Evolutionary conservation across 2,113 vertebrate species (phyloP).

Genomic region (Herpailurus yagouaroundi): DNA sequence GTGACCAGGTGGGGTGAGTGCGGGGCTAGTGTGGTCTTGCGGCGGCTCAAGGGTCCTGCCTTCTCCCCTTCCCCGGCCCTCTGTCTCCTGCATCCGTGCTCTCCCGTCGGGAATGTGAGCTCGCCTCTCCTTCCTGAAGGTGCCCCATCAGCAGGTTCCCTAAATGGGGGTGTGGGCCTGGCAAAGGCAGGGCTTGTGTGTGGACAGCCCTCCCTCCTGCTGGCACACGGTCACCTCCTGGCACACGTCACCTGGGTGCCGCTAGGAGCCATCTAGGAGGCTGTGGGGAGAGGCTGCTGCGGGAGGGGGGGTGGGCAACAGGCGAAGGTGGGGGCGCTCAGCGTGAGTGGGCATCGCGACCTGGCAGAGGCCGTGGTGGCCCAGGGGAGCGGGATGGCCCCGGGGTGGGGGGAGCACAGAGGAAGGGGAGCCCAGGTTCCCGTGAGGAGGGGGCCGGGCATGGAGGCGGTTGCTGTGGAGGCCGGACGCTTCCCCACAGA

Average conservation of each 20-base stretch:
- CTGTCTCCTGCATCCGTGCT: too few species aligned
- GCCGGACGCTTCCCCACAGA: neutral
- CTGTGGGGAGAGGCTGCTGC: neutral
- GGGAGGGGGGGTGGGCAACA: accelerated
- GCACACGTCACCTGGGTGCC: too few species aligned
- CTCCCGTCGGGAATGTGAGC: too few species aligned
- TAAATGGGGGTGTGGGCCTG: accelerated
- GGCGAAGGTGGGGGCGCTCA: neutral
- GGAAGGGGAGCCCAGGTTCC: too few species aligned
- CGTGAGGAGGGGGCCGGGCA: neutral
- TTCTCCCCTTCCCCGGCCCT: neutral
- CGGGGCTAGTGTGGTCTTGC: too few species aligned
- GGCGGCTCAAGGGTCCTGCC: too few species aligned
- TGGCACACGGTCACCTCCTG: too few species aligned
- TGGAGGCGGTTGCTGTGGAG: neutral
- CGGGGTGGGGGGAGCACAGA: neutral
- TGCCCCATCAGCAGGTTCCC: accelerated
- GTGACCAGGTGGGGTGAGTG: too few species aligned
- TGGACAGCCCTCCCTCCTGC: neutral
- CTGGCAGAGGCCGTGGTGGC: neutral
- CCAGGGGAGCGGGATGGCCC: neutral
- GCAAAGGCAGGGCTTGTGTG: neutral
- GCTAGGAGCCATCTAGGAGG: too few species aligned
- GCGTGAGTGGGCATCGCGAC: accelerated
- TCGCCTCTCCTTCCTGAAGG: neutral